A percentile compares a stretch with the other conserved stretches of the same genome.
Conservation (phyloP, 2,113 vertebrate species). For the Lamprologus speciosus region DNA sequence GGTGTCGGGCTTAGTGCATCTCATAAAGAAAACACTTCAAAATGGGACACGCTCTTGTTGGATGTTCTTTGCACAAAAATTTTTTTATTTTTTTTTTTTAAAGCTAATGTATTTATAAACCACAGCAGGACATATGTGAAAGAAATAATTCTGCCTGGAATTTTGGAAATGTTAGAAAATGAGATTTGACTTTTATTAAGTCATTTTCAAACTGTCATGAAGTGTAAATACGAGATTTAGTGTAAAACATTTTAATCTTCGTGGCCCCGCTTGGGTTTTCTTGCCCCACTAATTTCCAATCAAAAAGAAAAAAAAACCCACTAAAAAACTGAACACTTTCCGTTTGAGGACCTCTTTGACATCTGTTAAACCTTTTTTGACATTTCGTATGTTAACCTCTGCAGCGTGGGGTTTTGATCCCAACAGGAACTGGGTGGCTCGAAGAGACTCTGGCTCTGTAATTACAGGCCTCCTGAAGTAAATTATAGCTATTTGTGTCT, state of each 20-base stretch:
- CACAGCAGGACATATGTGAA: neutral
- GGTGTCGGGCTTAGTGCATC: slow-evolving; percentile 2
- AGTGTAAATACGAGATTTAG: neutral
- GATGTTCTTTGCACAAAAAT: neutral
- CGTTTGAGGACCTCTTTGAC: slow-evolving; percentile 46
- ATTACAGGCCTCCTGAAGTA: slow-evolving; percentile 83
- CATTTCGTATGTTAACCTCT: slow-evolving; percentile 67
- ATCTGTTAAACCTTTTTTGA: slow-evolving; percentile 71
- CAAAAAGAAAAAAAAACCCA: slow-evolving; percentile 22
- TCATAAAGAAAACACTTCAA: neutral
- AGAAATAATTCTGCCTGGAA: neutral
- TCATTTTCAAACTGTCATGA: neutral
- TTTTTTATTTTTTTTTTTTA: neutral
- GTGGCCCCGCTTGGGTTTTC: neutral
- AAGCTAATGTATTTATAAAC: neutral
- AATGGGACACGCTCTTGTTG: neutral
- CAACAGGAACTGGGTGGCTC: slow-evolving; percentile 77
- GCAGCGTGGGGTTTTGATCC: slow-evolving; percentile 67
- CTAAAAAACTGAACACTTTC: slow-evolving; percentile 49
- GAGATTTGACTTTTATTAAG: neutral
- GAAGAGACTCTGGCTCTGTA: slow-evolving; percentile 77
- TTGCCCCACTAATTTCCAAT: slow-evolving; percentile 30
- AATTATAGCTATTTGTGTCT: slow-evolving; percentile 87
- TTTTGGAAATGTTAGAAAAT: neutral
- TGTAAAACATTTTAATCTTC: neutral